phyloP scores from a whole-genome alignment of 2,888 invertebrate species.

The Rhingia rostrata region DNA sequence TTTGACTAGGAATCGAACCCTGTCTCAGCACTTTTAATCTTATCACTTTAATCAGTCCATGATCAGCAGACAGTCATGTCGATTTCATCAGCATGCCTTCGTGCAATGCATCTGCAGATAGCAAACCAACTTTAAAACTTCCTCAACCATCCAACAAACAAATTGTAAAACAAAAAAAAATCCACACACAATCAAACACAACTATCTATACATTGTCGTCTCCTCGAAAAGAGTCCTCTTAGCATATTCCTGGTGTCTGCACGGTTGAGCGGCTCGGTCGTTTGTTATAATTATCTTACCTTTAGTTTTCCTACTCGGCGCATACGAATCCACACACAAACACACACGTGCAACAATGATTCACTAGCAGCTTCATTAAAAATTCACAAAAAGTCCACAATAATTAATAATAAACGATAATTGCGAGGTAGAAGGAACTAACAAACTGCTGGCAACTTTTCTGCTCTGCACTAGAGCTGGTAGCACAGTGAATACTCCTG shows the following conservation, averaged over 20 bases:
- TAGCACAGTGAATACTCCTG: neutral
- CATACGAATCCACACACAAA: conserved; percentile 21
- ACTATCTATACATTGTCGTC: conserved; percentile 26
- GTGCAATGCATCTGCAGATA: too few species aligned
- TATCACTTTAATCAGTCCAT: too few species aligned
- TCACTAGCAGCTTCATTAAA: conserved; percentile 72
- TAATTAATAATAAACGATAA: conserved; percentile 74
- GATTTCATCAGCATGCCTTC: too few species aligned
- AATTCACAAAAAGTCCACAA: conserved; percentile 74
- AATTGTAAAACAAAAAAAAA: neutral
- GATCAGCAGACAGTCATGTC: too few species aligned
- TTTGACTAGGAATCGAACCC: too few species aligned
- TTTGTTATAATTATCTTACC: conserved; percentile 72
- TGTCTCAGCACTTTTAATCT: too few species aligned
- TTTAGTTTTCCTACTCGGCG: conserved; percentile 36
- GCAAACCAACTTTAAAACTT: neutral
- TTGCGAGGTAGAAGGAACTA: conserved; percentile 66
- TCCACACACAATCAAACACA: conserved; percentile 25
- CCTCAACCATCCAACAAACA: neutral
- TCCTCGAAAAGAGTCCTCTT: conserved; percentile 54
- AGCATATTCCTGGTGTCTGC: conserved; percentile 56
- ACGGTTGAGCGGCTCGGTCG: conserved; percentile 67
- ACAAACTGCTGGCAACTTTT: conserved; percentile 63
- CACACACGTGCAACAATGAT: conserved; percentile 60
- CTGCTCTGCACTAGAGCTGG: neutral